Evolutionary conservation across 1,140 invertebrate species (phyloP).

Genomic region (Anadara kagoshimensis): DNA sequence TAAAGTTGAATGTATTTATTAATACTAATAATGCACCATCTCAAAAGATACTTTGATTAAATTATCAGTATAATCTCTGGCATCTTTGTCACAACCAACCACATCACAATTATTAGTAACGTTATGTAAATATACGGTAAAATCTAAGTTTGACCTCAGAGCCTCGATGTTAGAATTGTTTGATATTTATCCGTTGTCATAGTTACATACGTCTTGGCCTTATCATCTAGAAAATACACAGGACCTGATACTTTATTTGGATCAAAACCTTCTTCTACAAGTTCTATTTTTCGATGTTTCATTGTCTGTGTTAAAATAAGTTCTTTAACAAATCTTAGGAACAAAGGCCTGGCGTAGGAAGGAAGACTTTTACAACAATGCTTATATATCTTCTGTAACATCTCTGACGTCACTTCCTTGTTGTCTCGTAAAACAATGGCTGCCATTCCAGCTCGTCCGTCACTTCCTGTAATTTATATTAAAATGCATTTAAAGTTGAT

Average conservation of each 20-base stretch:
- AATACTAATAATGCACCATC: too few relatives aligned
- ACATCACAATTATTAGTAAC: too few relatives aligned
- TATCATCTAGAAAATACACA: constrained; percentile 82
- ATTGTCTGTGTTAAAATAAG: constrained; percentile 43
- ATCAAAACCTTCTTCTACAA: constrained; percentile 93
- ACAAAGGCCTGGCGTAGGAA: constrained; percentile 88
- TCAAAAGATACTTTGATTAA: too few relatives aligned
- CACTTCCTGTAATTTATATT: constrained; percentile 80
- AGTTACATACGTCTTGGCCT: constrained; percentile 75
- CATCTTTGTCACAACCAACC: too few relatives aligned
- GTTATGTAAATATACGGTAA: too few relatives aligned
- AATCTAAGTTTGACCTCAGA: background rate
- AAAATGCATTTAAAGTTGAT: constrained; percentile 3
- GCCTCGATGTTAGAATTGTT: background rate
- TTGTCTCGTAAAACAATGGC: constrained; percentile 79
- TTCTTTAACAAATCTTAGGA: constrained; percentile 80
- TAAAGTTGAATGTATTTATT: too few relatives aligned
- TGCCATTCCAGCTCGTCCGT: constrained; percentile 96
- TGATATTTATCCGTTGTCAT: constrained; percentile 11
- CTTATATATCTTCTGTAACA: constrained; percentile 49
- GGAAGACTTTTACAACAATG: constrained; percentile 78
- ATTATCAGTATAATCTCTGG: too few relatives aligned
- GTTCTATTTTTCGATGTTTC: constrained; percentile 74
- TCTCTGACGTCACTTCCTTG: constrained; percentile 21
- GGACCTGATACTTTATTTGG: constrained; percentile 84